A percentile compares a stretch with the other conserved stretches of the same genome.
Evolutionary conservation across 2,797 vertebrate genomes (phyloP).

Genomic region (Bucorvus abyssinicus): DNA sequence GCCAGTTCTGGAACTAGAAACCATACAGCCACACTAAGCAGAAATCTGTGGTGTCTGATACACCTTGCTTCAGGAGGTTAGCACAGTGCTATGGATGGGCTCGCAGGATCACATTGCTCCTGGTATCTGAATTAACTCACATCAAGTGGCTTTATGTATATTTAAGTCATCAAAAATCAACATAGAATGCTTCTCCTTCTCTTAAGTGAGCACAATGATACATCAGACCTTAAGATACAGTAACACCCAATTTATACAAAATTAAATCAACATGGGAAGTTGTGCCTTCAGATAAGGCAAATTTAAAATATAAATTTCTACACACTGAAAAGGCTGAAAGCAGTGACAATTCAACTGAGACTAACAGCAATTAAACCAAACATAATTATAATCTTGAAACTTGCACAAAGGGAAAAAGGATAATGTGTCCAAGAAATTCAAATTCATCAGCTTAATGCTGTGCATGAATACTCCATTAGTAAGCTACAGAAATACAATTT

Average conservation of each 20-base stretch:
- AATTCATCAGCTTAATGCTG: slow-evolving; percentile 52
- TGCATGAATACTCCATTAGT: slow-evolving; percentile 49
- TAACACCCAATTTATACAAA: neutral
- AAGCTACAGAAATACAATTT: slow-evolving; percentile 40
- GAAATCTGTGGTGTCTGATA: neutral
- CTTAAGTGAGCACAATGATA: neutral
- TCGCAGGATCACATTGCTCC: neutral
- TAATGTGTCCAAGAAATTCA: slow-evolving; percentile 30
- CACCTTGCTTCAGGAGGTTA: neutral
- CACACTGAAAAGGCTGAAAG: slow-evolving; percentile 3
- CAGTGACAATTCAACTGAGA: slow-evolving; percentile 23
- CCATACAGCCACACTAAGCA: neutral
- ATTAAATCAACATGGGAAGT: neutral
- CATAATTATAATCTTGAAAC: slow-evolving; percentile 41
- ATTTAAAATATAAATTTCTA: neutral
- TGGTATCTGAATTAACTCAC: neutral
- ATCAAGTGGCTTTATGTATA: neutral
- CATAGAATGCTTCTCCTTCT: neutral
- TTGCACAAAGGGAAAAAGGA: slow-evolving; percentile 14
- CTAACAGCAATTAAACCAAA: slow-evolving; percentile 46
- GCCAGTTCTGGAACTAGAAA: neutral
- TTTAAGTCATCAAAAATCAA: neutral
- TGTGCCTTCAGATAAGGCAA: neutral
- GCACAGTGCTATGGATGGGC: neutral
- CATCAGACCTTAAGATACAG: neutral